phyloP scores from a whole-genome alignment of 92 coral and sea anemone genomes.

The Phymanthus crucifer region DNA sequence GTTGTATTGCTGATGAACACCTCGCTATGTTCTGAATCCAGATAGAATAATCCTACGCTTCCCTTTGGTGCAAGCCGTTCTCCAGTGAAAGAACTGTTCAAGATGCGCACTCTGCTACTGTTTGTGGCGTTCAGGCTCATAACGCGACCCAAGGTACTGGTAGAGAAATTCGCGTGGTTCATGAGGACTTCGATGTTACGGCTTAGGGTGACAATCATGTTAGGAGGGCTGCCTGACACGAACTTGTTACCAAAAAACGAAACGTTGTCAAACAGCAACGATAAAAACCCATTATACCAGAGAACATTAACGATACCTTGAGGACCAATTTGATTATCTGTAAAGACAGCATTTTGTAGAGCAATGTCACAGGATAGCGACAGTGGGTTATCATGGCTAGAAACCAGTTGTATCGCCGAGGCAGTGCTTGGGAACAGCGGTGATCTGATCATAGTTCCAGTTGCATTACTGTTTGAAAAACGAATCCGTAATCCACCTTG shows the following conservation, averaged over 20 bases:
- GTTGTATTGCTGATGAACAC: not conserved
- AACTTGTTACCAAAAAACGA: not conserved
- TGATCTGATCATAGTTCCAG: not conserved
- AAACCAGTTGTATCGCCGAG: constrained; percentile 14
- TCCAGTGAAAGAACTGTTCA: constrained; percentile 7
- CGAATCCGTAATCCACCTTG: constrained; percentile 10
- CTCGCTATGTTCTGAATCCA: constrained; percentile 11
- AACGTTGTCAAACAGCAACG: constrained; percentile 1
- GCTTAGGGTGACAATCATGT: not conserved
- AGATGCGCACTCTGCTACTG: not conserved
- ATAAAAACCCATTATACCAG: constrained; percentile 7
- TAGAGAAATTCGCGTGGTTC: not conserved
- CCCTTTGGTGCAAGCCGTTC: not conserved
- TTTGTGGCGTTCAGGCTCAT: not conserved
- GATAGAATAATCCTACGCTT: not conserved
- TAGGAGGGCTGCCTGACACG: not conserved
- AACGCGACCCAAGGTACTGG: constrained; percentile 7
- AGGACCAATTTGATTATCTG: constrained; percentile 17
- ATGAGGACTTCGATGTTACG: not conserved
- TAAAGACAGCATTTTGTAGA: constrained; percentile 27
- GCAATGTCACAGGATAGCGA: constrained; percentile 21
- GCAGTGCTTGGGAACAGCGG: not conserved
- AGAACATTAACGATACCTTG: constrained; percentile 20
- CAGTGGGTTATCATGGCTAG: constrained; percentile 16
- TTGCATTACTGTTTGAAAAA: constrained; percentile 4